Evolutionary conservation across 2,888 invertebrate genomes (phyloP).

Genomic region (Fragum whitleyi): DNA sequence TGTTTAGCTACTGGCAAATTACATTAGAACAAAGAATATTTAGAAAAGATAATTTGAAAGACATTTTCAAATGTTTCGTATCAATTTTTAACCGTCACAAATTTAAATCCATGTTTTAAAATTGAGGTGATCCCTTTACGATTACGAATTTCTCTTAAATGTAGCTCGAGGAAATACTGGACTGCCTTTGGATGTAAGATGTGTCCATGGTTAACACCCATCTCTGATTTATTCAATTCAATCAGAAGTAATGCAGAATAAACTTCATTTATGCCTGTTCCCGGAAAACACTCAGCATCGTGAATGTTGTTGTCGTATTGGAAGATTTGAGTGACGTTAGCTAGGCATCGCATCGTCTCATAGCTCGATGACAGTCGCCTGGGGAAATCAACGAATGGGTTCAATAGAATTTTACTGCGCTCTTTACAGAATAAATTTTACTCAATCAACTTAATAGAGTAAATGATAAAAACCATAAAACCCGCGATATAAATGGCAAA

Average conservation of each 20-base stretch:
- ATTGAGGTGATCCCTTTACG: too few species aligned
- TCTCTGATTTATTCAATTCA: neutral
- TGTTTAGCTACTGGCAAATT: too few species aligned
- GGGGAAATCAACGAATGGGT: constrained; percentile 69
- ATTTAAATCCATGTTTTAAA: too few species aligned
- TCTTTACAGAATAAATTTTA: constrained; percentile 68
- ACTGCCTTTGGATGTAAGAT: too few species aligned
- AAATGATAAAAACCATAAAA: constrained; percentile 66
- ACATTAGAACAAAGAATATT: too few species aligned
- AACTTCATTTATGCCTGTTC: neutral
- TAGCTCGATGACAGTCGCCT: constrained; percentile 53
- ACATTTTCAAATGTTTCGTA: too few species aligned
- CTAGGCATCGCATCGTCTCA: constrained; percentile 36
- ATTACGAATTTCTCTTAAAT: too few species aligned
- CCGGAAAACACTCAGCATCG: constrained; percentile 6
- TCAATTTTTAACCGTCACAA: too few species aligned
- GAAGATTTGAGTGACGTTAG: constrained; percentile 46
- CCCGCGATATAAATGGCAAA: constrained; percentile 58
- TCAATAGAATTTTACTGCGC: constrained; percentile 67
- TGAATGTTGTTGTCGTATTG: constrained; percentile 15
- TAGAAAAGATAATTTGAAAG: too few species aligned
- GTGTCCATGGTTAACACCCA: too few species aligned
- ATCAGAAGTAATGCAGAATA: neutral
- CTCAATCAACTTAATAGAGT: constrained; percentile 67
- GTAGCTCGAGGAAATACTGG: too few species aligned